phyloP scores from a whole-genome alignment of 2,113 vertebrate genomes.

The Ctenodactylus gundi region DNA sequence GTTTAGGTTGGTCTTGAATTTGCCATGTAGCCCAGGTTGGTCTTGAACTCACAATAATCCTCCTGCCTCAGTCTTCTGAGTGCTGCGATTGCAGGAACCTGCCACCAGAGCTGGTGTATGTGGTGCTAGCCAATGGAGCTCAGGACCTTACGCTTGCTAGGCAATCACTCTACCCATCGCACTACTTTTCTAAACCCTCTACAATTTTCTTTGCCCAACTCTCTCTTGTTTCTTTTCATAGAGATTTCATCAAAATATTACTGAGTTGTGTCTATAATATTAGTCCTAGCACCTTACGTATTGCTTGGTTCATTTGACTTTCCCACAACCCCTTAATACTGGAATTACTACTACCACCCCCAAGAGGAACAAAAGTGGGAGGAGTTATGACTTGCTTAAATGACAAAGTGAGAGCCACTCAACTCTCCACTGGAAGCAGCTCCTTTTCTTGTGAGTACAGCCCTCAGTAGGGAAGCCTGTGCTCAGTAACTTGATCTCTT shows the following conservation, averaged over 20 bases:
- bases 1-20: too few relatives aligned
- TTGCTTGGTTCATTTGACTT: background rate
- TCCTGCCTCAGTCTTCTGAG: too few relatives aligned
- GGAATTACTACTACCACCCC: background rate
- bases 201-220: background rate
- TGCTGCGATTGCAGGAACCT: too few relatives aligned
- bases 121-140: too few relatives aligned
- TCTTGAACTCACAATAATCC: too few relatives aligned
- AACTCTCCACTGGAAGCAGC: background rate
- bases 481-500: background rate
- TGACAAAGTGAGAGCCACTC: background rate
- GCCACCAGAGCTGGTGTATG: too few relatives aligned
- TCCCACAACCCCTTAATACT: background rate
- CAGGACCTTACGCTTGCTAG: too few relatives aligned
- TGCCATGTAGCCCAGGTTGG: too few relatives aligned
- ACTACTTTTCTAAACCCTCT: too few relatives aligned
- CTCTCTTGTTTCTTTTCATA: background rate
- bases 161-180: too few relatives aligned
- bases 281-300: background rate
- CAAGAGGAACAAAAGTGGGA: background rate
- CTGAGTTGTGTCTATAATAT: background rate
- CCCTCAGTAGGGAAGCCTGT: background rate
- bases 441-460: background rate
- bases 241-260: background rate
- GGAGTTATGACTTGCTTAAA: background rate